phyloP scores from a whole-genome alignment of 2,113 vertebrate species.

The Tragelaphus imberbis region DNA sequence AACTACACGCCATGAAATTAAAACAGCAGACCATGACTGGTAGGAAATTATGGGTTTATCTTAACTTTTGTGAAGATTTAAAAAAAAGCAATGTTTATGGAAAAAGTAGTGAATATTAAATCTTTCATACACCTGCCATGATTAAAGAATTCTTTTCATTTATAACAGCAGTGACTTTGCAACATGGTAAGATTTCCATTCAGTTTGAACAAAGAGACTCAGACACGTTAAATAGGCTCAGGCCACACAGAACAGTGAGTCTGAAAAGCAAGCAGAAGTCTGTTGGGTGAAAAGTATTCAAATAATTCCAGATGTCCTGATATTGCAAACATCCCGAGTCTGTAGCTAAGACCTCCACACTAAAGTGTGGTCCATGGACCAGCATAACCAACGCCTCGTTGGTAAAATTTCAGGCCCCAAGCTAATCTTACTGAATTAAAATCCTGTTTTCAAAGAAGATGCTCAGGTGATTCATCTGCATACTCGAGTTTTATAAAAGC shows the following conservation, averaged over 20 bases:
- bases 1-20: slow-evolving; percentile 52
- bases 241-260: not conserved
- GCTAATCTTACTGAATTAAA: not conserved
- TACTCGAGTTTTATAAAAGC: not conserved
- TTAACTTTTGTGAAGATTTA: not conserved
- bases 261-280: not conserved
- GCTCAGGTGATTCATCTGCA: not conserved
- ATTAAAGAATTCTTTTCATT: slow-evolving; percentile 33
- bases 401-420: not conserved
- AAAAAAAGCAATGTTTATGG: not conserved
- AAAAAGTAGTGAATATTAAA: slow-evolving; percentile 50
- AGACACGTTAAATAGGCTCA: not conserved
- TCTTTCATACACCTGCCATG: slow-evolving; percentile 29
- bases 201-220: not conserved
- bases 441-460: not conserved
- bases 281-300: not conserved
- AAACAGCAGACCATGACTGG: slow-evolving; percentile 28
- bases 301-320: not conserved
- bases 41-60: slow-evolving; percentile 6
- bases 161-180: not conserved
- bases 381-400: not conserved
- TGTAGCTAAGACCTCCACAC: not conserved
- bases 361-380: not conserved
- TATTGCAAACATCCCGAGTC: not conserved
- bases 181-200: not conserved